These are phyloP conservation scores for Ptycholaimellus sp. DNA, from an alignment of 2,888 invertebrate species.

Conservation along the genomic window DNA sequence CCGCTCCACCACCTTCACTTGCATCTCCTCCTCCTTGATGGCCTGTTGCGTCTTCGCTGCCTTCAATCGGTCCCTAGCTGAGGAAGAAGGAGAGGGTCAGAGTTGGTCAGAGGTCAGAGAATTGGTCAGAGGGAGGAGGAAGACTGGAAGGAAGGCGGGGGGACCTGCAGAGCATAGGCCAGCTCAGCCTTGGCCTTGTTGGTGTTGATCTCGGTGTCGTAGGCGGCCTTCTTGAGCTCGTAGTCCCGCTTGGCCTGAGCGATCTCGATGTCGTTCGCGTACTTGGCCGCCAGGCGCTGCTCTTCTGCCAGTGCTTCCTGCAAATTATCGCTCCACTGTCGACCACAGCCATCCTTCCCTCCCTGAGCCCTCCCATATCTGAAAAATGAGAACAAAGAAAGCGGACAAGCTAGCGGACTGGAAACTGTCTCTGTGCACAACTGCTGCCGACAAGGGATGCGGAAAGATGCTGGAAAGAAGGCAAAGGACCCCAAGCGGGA, in stretches of 20 bases:
- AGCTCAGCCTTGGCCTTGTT: constrained; percentile 39
- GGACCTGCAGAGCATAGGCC: constrained; percentile 28
- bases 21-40: constrained; percentile 90
- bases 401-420: too few relatives aligned
- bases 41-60: constrained; percentile 83
- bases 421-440: too few relatives aligned
- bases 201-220: constrained; percentile 85
- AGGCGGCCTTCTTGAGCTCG: constrained; percentile 82
- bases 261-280: constrained; percentile 82
- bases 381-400: too few relatives aligned
- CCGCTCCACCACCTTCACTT: constrained; percentile 54
- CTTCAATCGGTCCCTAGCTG: too few relatives aligned
- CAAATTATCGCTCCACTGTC: constrained; percentile 1
- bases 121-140: too few relatives aligned
- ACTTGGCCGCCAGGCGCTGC: constrained; percentile 73
- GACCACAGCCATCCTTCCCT: not conserved
- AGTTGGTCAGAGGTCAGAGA: too few relatives aligned
- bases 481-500: too few relatives aligned
- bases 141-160: too few relatives aligned
- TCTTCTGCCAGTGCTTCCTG: constrained; percentile 79
- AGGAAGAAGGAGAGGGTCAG: too few relatives aligned
- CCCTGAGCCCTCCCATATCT: constrained; percentile 1
- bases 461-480: too few relatives aligned
- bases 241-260: constrained; percentile 88
- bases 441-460: too few relatives aligned